Percentiles rank a stretch among this genome's conserved stretches.
phyloP scores from a whole-genome alignment of 92 coral and sea anemone species.

The Galaxea fascicularis region DNA sequence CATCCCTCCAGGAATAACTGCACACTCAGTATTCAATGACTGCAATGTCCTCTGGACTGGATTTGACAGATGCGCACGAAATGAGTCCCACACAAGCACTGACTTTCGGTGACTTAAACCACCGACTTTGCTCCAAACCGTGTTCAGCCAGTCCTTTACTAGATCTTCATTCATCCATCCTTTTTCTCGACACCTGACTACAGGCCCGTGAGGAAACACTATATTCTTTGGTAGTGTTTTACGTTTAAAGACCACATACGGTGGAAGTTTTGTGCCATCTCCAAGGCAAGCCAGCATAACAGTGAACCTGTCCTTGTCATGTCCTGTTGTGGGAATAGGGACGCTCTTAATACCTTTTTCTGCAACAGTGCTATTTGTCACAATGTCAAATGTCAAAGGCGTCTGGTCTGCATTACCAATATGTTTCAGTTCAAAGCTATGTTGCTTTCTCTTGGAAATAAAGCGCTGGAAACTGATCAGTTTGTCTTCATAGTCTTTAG shows the following conservation, averaged over 20 bases:
- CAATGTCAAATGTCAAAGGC: conserved; percentile 52
- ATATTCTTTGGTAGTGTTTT: conserved; percentile 26
- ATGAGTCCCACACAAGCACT: conserved; percentile 38
- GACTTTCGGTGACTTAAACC: conserved; percentile 38
- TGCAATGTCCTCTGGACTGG: conserved; percentile 22
- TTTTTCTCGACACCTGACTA: conserved; percentile 29
- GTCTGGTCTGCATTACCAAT: conserved; percentile 48
- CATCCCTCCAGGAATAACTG: conserved; percentile 74
- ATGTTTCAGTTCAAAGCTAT: conserved; percentile 10
- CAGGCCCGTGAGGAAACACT: conserved; percentile 23
- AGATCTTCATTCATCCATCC: conserved; percentile 48
- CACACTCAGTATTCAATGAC: conserved; percentile 47
- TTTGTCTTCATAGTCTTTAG: conserved; percentile 57
- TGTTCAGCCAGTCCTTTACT: conserved; percentile 47
- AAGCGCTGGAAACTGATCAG: conserved; percentile 43
- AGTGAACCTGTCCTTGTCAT: too few relatives aligned
- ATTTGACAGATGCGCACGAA: conserved; percentile 37
- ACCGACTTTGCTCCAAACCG: conserved; percentile 49
- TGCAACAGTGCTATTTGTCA: conserved; percentile 38
- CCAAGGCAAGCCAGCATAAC: too few relatives aligned
- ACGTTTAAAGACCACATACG: too few relatives aligned
- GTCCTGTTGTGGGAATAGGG: conserved; percentile 41
- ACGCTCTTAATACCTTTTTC: conserved; percentile 37
- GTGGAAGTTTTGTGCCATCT: too few relatives aligned
- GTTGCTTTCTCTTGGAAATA: conserved; percentile 33